phyloP scores from a whole-genome alignment of 2,888 invertebrate species.

The Leucophenga maculata region DNA sequence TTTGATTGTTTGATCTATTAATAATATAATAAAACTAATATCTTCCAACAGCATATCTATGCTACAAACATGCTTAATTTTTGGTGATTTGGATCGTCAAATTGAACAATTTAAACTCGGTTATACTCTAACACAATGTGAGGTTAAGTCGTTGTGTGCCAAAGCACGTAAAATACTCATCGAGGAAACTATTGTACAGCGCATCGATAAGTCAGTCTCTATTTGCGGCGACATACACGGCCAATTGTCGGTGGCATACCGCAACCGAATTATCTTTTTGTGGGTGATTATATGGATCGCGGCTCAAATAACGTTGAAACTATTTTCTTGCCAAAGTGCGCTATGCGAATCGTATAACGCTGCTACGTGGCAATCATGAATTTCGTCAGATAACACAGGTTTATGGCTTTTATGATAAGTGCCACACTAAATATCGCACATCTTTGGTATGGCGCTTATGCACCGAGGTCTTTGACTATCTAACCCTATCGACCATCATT shows the following conservation, averaged over 20 bases:
- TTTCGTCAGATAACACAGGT: conserved; percentile 96
- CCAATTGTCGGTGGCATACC: conserved; percentile 92
- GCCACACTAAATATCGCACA: conserved; percentile 81
- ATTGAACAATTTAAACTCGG: no score
- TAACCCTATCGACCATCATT: conserved; percentile 94
- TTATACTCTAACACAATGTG: conserved; percentile 96
- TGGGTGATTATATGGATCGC: conserved; percentile 99
- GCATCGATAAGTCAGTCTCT: conserved; percentile 98
- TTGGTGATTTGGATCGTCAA: no score
- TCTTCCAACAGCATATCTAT: no score
- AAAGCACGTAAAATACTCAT: conserved; percentile 98
- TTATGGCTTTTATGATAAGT: conserved; percentile 93
- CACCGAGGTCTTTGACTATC: conserved; percentile 98
- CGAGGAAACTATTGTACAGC: conserved; percentile 98
- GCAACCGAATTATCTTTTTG: conserved; percentile 97
- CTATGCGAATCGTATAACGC: conserved; percentile 97
- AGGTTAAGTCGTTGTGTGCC: conserved; percentile 97
- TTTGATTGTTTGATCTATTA: no score
- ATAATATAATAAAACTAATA: no score
- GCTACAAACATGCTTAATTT: no score
- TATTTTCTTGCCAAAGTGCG: conserved; percentile 96
- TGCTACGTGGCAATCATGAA: conserved; percentile 78
- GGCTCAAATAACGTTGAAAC: conserved; percentile 99
- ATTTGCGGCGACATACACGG: conserved; percentile 79
- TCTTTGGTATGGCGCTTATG: conserved; percentile 98